Base-by-base conservation (phyloP, 1,140 invertebrate species). In the Philotrypesis tridentata region DNA sequence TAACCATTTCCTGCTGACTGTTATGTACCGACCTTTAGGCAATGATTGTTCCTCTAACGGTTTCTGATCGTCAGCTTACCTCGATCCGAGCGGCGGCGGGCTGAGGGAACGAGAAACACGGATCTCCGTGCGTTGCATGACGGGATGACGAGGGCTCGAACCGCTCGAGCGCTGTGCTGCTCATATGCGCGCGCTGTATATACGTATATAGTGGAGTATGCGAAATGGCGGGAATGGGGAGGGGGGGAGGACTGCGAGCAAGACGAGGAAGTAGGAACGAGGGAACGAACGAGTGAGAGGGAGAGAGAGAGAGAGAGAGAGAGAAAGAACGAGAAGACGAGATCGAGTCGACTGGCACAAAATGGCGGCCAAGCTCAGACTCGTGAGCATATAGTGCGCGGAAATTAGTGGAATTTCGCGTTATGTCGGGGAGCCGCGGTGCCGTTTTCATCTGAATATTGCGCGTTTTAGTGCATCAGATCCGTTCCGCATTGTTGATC, bases 361-460 rank as follows among this genome's bases (percentile, higher is more conserved):
- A 90, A 91, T 91, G 90, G 90, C 88, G 86, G 88, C 87, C 84
- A 86, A 87, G 85, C 88, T 87, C 79, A 70, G 70, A 82, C 81
- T 85, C 43, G 85, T 85, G 88, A 88, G 78, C 89, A 90, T 91
- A 90, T 89, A 91, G 90, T 89, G 87, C 88, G 85, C 75, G 87
- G 85, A 86, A 88, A 86, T 90, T 87, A 74, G 84, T 88, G 86
- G 85, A 85, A 88, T 90, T 88, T 86, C 55, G 78, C 84, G 85
- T 83, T 79, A 90, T 90, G 89, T 87, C 84, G 84, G 43, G 75
- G 73, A 65, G 79, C 74, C 85, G 48, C 84, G 67, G 82, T 63
- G 60, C 76, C 78, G 70, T 68, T 77, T 65, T 84, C 55, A 37
- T 85, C 73, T 83, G n/a, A 80, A 80, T 65, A 80, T 80, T 74